Evolutionary conservation across 2,888 invertebrate genomes (phyloP).

Genomic region (Bellardia pandia): DNA sequence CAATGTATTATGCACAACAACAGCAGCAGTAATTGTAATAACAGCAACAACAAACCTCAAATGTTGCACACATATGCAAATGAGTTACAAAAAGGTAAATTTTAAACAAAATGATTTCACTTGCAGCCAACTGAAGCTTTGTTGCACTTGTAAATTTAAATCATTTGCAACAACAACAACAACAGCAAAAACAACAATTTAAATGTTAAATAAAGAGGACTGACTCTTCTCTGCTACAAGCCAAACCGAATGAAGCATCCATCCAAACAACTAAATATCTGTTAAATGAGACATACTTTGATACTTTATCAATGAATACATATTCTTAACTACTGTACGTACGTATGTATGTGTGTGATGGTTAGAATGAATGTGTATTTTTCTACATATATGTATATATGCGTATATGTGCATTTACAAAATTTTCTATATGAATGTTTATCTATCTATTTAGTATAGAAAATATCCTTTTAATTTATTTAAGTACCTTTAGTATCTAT

Average conservation of each 20-base stretch:
- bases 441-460: constrained; percentile 47
- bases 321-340: background rate
- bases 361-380: background rate
- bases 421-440: constrained; percentile 30
- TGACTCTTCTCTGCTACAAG: constrained; percentile 7
- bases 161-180: constrained; percentile 30
- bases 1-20: constrained; percentile 29
- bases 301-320: constrained; percentile 49
- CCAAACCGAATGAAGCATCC: constrained; percentile 16
- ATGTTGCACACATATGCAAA: constrained; percentile 60
- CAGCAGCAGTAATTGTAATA: constrained; percentile 2
- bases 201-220: constrained; percentile 46
- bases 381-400: background rate
- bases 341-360: background rate
- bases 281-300: constrained; percentile 64
- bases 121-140: constrained; percentile 29
- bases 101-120: constrained; percentile 55
- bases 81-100: constrained; percentile 63
- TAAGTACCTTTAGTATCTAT: constrained; percentile 67
- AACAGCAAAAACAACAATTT: constrained; percentile 15
- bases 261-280: constrained; percentile 47
- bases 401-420: background rate
- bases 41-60: constrained; percentile 18
- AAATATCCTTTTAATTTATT: constrained; percentile 71
- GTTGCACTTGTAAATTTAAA: constrained; percentile 60